phyloP scores from a whole-genome alignment of 2,797 vertebrate species.

The Hydrocynus forskahlii region DNA sequence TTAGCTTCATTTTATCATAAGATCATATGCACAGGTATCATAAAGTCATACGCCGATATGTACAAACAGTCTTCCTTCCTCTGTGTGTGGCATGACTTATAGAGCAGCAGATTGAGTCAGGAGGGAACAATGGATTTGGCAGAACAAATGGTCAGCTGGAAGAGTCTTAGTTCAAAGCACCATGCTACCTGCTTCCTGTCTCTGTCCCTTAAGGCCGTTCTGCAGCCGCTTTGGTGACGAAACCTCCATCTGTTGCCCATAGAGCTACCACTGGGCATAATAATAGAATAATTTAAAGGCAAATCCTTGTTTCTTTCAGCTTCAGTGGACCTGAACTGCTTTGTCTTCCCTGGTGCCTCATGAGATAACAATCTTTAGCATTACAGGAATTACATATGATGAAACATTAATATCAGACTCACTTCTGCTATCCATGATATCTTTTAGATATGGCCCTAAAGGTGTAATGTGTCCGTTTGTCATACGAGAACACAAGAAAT shows the following conservation, averaged over 20 bases:
- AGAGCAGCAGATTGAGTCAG: slow-evolving; percentile 39
- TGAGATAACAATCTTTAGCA: too few relatives aligned
- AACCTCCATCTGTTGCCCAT: slow-evolving; percentile 4
- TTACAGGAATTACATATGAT: too few relatives aligned
- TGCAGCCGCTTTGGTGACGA: slow-evolving; percentile 30
- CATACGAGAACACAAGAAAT: too few relatives aligned
- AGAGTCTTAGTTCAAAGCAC: slow-evolving; percentile 29
- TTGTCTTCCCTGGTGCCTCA: background rate
- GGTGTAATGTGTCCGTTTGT: too few relatives aligned
- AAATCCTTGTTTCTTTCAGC: slow-evolving; percentile 35
- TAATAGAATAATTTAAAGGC: slow-evolving; percentile 32
- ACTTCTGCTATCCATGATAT: too few relatives aligned
- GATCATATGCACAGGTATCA: background rate
- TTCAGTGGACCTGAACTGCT: slow-evolving; percentile 19
- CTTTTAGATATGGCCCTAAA: background rate
- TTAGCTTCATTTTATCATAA: slow-evolving; percentile 3
- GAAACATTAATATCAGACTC: background rate
- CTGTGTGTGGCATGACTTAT: slow-evolving; percentile 39
- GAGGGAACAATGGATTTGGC: slow-evolving; percentile 46
- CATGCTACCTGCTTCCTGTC: slow-evolving; percentile 28
- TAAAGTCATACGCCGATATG: background rate
- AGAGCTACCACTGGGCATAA: slow-evolving; percentile 11
- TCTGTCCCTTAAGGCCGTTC: slow-evolving; percentile 18
- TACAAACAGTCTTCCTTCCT: slow-evolving; percentile 23
- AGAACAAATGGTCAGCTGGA: slow-evolving; percentile 32